Percentiles rank a stretch among this genome's conserved stretches.
Evolutionary conservation across 2,113 vertebrate genomes (phyloP).

Genomic region (Tragelaphus scriptus): DNA sequence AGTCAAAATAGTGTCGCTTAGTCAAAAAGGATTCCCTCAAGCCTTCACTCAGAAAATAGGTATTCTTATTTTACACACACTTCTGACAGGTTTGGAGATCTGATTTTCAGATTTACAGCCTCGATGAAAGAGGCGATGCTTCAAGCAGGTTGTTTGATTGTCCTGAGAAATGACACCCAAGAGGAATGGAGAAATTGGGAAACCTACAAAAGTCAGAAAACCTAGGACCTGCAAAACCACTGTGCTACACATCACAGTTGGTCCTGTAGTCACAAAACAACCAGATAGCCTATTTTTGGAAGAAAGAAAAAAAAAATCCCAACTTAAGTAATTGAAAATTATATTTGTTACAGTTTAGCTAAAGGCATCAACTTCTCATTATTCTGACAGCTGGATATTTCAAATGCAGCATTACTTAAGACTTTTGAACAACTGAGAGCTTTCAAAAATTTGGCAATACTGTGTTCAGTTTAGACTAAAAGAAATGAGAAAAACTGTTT

Average conservation of each 20-base stretch:
- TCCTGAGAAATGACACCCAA: slow-evolving; percentile 17
- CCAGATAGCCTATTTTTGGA: not conserved
- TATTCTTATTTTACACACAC: slow-evolving; percentile 27
- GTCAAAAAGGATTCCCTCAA: not conserved
- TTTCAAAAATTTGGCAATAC: not conserved
- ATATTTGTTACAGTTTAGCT: not conserved
- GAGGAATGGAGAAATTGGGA: not conserved
- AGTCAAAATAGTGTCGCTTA: not conserved
- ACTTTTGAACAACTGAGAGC: not conserved
- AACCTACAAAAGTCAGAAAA: not conserved
- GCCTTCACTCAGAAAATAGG: not conserved
- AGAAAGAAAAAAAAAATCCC: not conserved
- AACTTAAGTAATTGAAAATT: not conserved
- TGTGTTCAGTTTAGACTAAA: not conserved
- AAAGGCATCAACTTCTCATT: not conserved
- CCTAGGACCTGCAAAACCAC: too few relatives aligned
- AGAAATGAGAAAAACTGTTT: not conserved
- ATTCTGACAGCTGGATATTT: not conserved
- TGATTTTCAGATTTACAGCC: slow-evolving; percentile 30
- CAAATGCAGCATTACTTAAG: not conserved
- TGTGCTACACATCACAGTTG: not conserved
- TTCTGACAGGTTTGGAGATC: slow-evolving; percentile 4
- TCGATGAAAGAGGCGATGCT: not conserved
- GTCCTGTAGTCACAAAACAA: not conserved
- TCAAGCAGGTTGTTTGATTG: not conserved